Evolutionary conservation across 2,888 invertebrate genomes (phyloP).

Genomic region (Agriotes lineatus): DNA sequence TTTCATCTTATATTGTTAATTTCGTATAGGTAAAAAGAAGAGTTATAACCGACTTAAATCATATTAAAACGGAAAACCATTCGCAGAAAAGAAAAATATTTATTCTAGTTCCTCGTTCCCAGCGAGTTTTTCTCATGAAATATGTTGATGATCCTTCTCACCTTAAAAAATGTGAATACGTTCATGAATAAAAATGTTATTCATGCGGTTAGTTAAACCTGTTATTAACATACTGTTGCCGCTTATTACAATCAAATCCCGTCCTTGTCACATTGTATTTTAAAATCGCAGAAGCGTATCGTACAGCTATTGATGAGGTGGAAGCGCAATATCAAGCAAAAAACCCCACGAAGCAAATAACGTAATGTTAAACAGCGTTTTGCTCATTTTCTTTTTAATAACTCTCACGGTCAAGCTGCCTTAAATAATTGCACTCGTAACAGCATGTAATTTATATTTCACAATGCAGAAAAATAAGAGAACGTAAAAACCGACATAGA

Average conservation of each 20-base stretch:
- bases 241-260: slow-evolving; percentile 27
- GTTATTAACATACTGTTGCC: slow-evolving; percentile 32
- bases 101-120: no score
- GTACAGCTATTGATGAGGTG: slow-evolving; percentile 10
- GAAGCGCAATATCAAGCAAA: slow-evolving; percentile 1
- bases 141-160: no score
- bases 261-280: slow-evolving; percentile 34
- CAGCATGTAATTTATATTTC: slow-evolving; percentile 17
- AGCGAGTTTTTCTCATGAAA: no score
- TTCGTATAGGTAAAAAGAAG: no score
- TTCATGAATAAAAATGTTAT: slow-evolving; percentile 7
- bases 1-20: no score
- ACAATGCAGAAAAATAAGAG: slow-evolving; percentile 20
- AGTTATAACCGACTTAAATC: no score
- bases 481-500: background rate
- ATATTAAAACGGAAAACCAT: no score
- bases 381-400: slow-evolving; percentile 21
- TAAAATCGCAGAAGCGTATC: slow-evolving; percentile 28
- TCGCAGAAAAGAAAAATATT: no score
- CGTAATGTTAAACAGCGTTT: background rate
- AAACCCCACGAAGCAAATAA: background rate
- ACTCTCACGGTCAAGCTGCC: slow-evolving; percentile 28
- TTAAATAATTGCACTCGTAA: slow-evolving; percentile 22
- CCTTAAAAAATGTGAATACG: no score
- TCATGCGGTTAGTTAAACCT: slow-evolving; percentile 31